phyloP scores from a whole-genome alignment of 2,113 vertebrate genomes.

The Apistogramma diplotaenia region DNA sequence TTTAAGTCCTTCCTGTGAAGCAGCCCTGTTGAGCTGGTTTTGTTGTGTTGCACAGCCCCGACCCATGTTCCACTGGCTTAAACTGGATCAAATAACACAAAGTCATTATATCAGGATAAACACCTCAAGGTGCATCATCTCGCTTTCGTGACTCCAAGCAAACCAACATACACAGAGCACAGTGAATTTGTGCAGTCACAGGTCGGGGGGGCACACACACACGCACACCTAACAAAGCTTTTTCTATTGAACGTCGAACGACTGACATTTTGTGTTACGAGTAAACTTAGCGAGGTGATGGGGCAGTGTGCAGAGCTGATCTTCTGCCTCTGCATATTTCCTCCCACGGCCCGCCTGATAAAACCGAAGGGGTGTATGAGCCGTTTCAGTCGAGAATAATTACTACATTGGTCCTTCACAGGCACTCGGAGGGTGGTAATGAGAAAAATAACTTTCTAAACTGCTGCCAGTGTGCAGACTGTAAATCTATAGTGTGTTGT shows the following conservation, averaged over 20 bases:
- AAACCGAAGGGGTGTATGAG: background rate
- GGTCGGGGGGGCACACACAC: accelerated
- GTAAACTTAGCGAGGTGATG: accelerated
- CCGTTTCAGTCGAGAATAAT: background rate
- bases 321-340: background rate
- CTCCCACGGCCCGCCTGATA: background rate
- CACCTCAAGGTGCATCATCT: accelerated
- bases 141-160: background rate
- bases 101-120: background rate
- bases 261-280: background rate
- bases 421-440: background rate
- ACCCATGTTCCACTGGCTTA: background rate
- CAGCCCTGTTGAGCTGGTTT: too few relatives aligned
- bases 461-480: background rate
- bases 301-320: background rate
- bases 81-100: background rate
- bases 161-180: background rate
- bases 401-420: background rate
- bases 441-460: background rate
- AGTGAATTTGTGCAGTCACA: background rate
- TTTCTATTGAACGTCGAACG: background rate
- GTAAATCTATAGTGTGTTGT: background rate
- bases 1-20: too few relatives aligned
- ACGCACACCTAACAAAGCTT: background rate
- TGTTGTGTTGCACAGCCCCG: accelerated